Conservation (phyloP, 2,888 invertebrate genomes). For the Pollenia amentaria region DNA sequence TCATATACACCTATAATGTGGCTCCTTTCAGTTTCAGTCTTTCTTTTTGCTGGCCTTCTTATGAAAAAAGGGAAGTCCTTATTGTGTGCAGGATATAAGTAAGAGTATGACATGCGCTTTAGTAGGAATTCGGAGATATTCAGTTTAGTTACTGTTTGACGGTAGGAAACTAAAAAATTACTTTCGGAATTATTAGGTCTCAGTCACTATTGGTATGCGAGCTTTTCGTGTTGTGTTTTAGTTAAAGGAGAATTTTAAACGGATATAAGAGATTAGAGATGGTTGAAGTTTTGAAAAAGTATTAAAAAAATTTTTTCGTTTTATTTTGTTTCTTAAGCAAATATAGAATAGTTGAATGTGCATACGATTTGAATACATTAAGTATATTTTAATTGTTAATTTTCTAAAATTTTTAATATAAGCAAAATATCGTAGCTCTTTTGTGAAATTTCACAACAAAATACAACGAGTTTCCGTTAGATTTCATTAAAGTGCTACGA, state of each 20-base stretch:
- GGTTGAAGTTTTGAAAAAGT: neutral
- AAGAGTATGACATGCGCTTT: constrained; percentile 74
- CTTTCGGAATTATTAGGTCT: constrained; percentile 59
- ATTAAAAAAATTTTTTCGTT: constrained; percentile 2
- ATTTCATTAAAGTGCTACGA: no score
- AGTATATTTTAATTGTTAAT: neutral
- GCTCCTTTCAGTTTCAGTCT: constrained; percentile 51
- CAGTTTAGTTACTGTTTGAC: neutral
- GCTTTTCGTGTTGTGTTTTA: constrained; percentile 63
- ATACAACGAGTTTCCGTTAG: no score
- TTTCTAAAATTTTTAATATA: neutral
- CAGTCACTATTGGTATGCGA: constrained; percentile 68
- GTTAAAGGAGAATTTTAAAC: constrained; percentile 26
- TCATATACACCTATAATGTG: constrained; percentile 63
- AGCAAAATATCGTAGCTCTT: no score
- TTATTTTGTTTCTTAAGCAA: neutral
- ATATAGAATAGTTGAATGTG: neutral
- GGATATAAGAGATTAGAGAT: neutral
- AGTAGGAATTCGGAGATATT: constrained; percentile 68
- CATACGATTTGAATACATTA: neutral
- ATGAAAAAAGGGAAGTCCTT: constrained; percentile 80
- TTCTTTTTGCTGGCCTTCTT: constrained; percentile 10
- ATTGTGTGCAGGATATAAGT: constrained; percentile 17
- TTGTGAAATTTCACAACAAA: no score
- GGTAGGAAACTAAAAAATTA: constrained; percentile 42